Evolutionary conservation across 2,113 vertebrate genomes (phyloP), one percentile per base, ranked within the genome.

Genomic region (Pyrgilauda ruficollis): DNA sequence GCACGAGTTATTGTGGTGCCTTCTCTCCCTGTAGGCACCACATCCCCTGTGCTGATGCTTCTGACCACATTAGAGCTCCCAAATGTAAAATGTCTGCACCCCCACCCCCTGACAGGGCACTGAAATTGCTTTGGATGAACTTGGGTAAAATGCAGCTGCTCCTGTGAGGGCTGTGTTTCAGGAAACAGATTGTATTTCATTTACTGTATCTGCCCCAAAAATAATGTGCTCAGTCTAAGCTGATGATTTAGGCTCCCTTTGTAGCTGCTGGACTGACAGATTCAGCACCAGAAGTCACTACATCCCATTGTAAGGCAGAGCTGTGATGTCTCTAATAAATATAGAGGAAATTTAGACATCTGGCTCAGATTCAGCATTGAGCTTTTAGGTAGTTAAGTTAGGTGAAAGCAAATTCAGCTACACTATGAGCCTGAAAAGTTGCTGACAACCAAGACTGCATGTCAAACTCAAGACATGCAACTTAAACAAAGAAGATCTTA

Each of bases 361-460:
- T 78, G 59, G 11, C 30, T 95, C 17, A 78, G 79, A 86, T 86
- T 63, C 74, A 75, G 16, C 15, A 67, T 89, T 81, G 63, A 52
- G 50, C 27, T 86, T 83, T 83, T 66, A 39, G 43, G 39, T 12
- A 49, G 46, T 56, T 39, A 92, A 86, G 16, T 67, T 77, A 59
- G 50, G 50, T 93, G 73, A 87, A 89, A 90, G 56, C 33, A 92
- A 93, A 96, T 86, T 78, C 86, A 81, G 39, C 33, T 50, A 59
- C 64, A 47, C 27, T 52, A 28, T 0, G 10, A 80, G 43, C 39
- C n/a, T 49, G 27, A 7, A 80, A 88, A 93, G 41, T 52, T 83
- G 33, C 84, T 88, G 94, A 88, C 89, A 90, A 52, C 22, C 35
- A 61, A 74, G 61, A 94, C 23, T 59, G 21, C 11, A 43, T 4